Percentiles rank a stretch among this genome's conserved stretches.
Conservation (phyloP, 2,797 vertebrate genomes). For the Hafferia zeledoni region DNA sequence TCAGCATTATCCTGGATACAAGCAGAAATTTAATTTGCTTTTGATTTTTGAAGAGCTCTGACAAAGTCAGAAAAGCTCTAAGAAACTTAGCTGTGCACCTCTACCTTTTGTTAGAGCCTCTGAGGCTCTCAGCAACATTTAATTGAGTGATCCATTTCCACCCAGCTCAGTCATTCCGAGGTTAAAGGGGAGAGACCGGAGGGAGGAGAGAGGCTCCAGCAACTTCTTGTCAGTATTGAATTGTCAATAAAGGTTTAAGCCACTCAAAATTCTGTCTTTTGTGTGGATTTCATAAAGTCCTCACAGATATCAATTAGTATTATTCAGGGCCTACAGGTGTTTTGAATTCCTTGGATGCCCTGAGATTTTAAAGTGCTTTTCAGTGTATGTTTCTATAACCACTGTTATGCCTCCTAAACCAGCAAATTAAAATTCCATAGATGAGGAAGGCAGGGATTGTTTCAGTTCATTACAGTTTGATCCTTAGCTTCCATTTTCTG, state of each 20-base stretch:
- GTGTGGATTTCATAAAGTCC: slow-evolving; percentile 41
- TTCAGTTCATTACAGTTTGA: neutral
- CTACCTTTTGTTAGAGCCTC: neutral
- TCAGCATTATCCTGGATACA: neutral
- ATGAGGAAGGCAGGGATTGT: neutral
- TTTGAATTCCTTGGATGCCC: slow-evolving; percentile 8
- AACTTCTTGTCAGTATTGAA: neutral
- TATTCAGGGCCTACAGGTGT: slow-evolving; percentile 34
- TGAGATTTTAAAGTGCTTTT: slow-evolving; percentile 17
- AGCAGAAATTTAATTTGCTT: neutral
- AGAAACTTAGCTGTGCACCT: neutral
- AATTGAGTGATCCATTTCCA: neutral
- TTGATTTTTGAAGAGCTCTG: neutral
- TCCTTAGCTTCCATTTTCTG: neutral
- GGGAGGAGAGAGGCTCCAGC: neutral
- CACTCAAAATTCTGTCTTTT: slow-evolving; percentile 53
- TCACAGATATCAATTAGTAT: slow-evolving; percentile 29
- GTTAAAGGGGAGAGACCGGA: neutral
- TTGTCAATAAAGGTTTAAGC: slow-evolving; percentile 39
- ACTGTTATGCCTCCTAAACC: neutral
- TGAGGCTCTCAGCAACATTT: neutral
- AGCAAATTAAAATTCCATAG: slow-evolving; percentile 29
- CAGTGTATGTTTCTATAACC: neutral
- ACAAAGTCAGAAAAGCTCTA: neutral
- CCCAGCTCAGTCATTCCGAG: neutral